Conservation (phyloP, 1,140 invertebrate genomes). For the Drosophila willistoni region DNA sequence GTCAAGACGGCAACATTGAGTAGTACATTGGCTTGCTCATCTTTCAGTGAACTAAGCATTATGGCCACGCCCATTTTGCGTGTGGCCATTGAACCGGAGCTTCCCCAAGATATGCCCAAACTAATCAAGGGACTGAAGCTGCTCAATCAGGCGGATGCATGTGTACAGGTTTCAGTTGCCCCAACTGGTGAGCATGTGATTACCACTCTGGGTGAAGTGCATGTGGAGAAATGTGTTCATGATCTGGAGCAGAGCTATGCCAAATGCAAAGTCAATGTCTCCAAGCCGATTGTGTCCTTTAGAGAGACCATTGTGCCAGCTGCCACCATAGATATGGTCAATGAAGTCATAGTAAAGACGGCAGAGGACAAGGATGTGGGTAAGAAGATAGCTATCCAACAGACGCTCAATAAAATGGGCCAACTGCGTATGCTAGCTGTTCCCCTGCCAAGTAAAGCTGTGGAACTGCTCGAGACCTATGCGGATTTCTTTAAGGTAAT, state of each 20-base stretch:
- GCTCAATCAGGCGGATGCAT: conserved; percentile 90
- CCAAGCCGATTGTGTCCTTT: conserved; percentile 97
- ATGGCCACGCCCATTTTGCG: conserved; percentile 94
- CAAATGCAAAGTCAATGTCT: conserved; percentile 94
- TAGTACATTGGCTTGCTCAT: conserved; percentile 91
- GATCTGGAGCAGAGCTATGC: conserved; percentile 93
- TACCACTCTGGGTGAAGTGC: conserved; percentile 98
- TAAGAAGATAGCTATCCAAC: conserved; percentile 85
- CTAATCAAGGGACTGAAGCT: conserved; percentile 88
- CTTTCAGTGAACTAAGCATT: conserved; percentile 93
- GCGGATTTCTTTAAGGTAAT: conserved; percentile 84
- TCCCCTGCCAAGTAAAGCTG: conserved; percentile 90
- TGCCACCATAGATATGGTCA: conserved; percentile 94
- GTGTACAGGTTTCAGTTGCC: conserved; percentile 94
- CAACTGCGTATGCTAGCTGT: conserved; percentile 90
- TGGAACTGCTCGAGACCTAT: conserved; percentile 86
- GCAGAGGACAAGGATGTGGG: conserved; percentile 84
- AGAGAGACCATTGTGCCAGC: conserved; percentile 95
- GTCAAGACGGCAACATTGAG: conserved; percentile 97
- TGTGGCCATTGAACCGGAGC: conserved; percentile 96
- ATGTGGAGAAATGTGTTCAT: conserved; percentile 96
- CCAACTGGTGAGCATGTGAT: conserved; percentile 98
- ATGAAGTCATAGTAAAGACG: conserved; percentile 90
- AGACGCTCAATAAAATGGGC: conserved; percentile 89
- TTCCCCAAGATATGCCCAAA: conserved; percentile 91